Evolutionary conservation across 2,113 vertebrate species (phyloP).

Genomic region (Pica pica): DNA sequence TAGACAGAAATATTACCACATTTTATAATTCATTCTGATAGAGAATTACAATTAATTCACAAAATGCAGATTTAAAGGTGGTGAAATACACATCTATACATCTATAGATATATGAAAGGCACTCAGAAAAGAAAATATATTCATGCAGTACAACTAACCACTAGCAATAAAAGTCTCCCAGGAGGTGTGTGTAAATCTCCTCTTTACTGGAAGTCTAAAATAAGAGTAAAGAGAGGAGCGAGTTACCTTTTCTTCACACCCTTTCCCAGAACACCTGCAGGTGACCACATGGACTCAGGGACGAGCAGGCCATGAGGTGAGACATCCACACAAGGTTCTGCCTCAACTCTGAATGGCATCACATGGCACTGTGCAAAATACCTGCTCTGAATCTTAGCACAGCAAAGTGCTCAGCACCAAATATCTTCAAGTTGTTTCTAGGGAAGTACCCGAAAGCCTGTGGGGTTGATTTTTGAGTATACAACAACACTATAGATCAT

Average conservation of each 20-base stretch:
- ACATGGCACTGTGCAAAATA: background rate
- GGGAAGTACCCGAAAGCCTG: background rate
- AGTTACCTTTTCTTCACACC: background rate
- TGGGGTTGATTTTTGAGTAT: background rate
- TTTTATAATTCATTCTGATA: background rate
- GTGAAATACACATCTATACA: background rate
- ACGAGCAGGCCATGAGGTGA: background rate
- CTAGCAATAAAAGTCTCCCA: background rate
- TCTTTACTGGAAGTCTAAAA: slow-evolving; percentile 34
- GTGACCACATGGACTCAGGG: background rate
- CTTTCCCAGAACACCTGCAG: background rate
- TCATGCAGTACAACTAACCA: background rate
- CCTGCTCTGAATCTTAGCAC: background rate
- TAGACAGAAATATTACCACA: background rate
- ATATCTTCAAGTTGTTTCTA: background rate
- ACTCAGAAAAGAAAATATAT: slow-evolving; percentile 15
- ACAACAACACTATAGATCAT: background rate
- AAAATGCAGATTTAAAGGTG: slow-evolving; percentile 23
- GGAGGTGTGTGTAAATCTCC: background rate
- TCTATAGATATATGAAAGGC: background rate
- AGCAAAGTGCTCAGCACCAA: background rate
- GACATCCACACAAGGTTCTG: background rate
- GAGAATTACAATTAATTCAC: background rate
- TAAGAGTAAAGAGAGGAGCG: background rate
- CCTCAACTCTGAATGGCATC: background rate